phyloP scores from a whole-genome alignment of 1,140 invertebrate species.

The Drosophila takahashii region DNA sequence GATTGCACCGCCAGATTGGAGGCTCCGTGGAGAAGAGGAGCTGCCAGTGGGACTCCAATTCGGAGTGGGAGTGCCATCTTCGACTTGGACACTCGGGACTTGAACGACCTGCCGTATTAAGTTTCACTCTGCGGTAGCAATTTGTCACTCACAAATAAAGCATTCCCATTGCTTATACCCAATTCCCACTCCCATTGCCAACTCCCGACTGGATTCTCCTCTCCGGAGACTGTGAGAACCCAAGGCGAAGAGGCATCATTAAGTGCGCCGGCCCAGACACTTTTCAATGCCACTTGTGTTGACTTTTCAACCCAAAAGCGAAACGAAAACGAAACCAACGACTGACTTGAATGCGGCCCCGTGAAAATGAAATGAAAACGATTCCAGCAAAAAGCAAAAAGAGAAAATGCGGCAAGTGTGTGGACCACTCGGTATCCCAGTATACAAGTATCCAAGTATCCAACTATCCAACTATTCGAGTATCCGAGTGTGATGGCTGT shows the following conservation, averaged over 20 bases:
- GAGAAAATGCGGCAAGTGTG: conserved; percentile 65
- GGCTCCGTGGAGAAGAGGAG: background rate
- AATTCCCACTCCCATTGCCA: background rate
- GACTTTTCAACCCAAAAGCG: conserved; percentile 72
- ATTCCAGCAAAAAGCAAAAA: conserved; percentile 49
- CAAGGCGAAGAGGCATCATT: conserved; percentile 49
- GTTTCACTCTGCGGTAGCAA: conserved; percentile 65
- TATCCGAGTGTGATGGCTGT: conserved; percentile 58
- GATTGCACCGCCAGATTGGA: conserved; percentile 63
- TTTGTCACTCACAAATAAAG: conserved; percentile 69
- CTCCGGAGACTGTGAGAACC: conserved; percentile 57
- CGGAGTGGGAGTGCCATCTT: conserved; percentile 31
- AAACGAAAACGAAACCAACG: conserved; percentile 69
- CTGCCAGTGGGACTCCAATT: background rate
- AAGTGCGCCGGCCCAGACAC: conserved; percentile 52
- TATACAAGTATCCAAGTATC: conserved; percentile 23
- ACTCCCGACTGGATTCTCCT: conserved; percentile 34
- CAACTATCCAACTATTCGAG: background rate
- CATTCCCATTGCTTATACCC: conserved; percentile 13
- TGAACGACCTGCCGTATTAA: conserved; percentile 49
- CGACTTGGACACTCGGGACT: conserved; percentile 23
- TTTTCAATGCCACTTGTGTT: conserved; percentile 72
- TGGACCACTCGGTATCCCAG: conserved; percentile 50
- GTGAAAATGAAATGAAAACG: conserved; percentile 76
- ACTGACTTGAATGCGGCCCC: conserved; percentile 36